phyloP scores from a whole-genome alignment of 2,113 vertebrate species.

The Erpornis zantholeuca region DNA sequence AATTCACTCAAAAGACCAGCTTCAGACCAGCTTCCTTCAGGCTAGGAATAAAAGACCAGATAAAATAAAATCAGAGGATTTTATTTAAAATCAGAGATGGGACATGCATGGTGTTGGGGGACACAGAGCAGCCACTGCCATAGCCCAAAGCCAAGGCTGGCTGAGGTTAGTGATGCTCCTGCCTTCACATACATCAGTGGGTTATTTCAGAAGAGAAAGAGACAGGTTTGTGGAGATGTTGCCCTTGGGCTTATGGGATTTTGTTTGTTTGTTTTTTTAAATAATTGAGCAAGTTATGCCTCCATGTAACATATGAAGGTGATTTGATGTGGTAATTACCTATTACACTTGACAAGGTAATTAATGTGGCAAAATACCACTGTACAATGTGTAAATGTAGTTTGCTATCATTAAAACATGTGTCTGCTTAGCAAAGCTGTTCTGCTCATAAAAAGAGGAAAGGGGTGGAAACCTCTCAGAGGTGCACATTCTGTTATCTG shows the following conservation, averaged over 20 bases:
- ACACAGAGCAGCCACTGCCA: background rate
- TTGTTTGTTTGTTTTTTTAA: slow-evolving; percentile 56
- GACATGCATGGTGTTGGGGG: rapidly evolving
- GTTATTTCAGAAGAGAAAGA: background rate
- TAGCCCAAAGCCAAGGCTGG: background rate
- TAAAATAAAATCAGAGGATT: background rate
- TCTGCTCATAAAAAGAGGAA: background rate
- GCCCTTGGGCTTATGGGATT: slow-evolving; percentile 27
- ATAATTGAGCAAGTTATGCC: slow-evolving; percentile 60
- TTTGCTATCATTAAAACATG: slow-evolving; percentile 67
- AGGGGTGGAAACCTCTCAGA: background rate
- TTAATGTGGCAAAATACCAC: slow-evolving; percentile 78
- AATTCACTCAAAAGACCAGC: background rate
- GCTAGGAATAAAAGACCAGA: background rate
- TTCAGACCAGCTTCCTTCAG: no score
- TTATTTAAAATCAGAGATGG: background rate
- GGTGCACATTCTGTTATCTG: background rate
- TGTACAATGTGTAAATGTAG: slow-evolving; percentile 70
- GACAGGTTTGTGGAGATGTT: background rate
- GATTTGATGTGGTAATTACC: slow-evolving; percentile 78
- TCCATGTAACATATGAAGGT: slow-evolving; percentile 61
- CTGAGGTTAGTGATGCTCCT: background rate
- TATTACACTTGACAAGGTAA: slow-evolving; percentile 78
- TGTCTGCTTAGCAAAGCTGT: slow-evolving; percentile 66
- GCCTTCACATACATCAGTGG: background rate